Evolutionary conservation across 2,113 vertebrate species (phyloP).

Genomic region (Struthio camelus): DNA sequence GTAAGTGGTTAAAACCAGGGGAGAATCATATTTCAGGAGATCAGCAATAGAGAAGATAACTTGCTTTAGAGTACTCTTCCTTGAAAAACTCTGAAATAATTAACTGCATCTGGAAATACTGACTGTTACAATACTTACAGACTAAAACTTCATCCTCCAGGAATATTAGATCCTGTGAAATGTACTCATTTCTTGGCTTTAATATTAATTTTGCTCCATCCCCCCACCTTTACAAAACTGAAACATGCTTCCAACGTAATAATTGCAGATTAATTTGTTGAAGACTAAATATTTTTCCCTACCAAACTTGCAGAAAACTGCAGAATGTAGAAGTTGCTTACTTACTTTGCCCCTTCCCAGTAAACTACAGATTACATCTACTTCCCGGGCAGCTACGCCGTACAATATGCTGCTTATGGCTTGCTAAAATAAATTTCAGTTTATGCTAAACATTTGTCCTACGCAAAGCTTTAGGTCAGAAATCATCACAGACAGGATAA

Average conservation of each 20-base stretch:
- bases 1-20: not conserved
- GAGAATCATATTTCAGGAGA: not conserved
- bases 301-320: not conserved
- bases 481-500: not conserved
- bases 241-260: not conserved
- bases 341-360: not conserved
- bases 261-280: not conserved
- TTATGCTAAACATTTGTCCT: not conserved
- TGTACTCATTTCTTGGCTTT: constrained; percentile 19
- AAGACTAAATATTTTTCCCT: not conserved
- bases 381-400: not conserved
- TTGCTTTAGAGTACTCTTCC: not conserved
- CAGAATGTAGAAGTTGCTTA: not conserved
- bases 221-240: not conserved
- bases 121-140: not conserved
- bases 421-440: not conserved
- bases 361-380: not conserved
- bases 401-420: not conserved
- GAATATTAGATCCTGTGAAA: not conserved
- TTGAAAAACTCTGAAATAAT: constrained; percentile 2
- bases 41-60: not conserved
- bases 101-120: not conserved
- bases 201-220: not conserved
- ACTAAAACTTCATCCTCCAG: not conserved
- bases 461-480: not conserved